Base-by-base conservation (phyloP, 2,888 invertebrate genomes). In the Plebejus argus region DNA sequence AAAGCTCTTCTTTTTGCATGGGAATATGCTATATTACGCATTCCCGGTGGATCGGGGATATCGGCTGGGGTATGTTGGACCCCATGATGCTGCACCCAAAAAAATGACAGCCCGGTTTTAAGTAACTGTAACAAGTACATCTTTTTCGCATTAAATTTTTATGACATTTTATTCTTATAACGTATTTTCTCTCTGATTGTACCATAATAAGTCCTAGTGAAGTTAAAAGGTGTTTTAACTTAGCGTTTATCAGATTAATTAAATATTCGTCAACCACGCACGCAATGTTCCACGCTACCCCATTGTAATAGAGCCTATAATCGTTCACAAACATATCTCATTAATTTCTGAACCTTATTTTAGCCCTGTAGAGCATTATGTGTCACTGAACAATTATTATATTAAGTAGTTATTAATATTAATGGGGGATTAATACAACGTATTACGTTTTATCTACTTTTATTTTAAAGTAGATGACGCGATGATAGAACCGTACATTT, bases 231-330 rank as follows among this genome's bases (percentile, higher is more conserved):
- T 83, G 83, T 84, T 84, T 83, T 82, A 82, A 83, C 79, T 81
- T 77, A 80, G 77, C 76, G 80, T 80, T 84, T 84, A 84, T 84
- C 84, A 84, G 84, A 84, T 84, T 83, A 84, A 84, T 84, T 84
- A 83, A 84, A 81, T 80, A 82, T 82, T 80, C 82, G 77, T 71
- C 78, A 76, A 79, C 58, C 77, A 78, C 72, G 79, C 80, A 81
- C 80, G 81, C 81, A 49, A 82, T 81, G 83, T 79, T 83, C 79
- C 79, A 80, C 81, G 82, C 82, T 83, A 81, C 80, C 75, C 70
- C 56, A 76, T 77, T 78, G 78, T 79, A 78, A 81, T 81, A 80
- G 78, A 76, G 78, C 78, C 77, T 76, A 79, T 77, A 81, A 80
- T 81, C 76, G 78, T 74, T 81, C 79, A 77, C 71, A 72, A 79